Conservation (phyloP, 2,113 vertebrate genomes). For the Erythrocercus mccallii region DNA sequence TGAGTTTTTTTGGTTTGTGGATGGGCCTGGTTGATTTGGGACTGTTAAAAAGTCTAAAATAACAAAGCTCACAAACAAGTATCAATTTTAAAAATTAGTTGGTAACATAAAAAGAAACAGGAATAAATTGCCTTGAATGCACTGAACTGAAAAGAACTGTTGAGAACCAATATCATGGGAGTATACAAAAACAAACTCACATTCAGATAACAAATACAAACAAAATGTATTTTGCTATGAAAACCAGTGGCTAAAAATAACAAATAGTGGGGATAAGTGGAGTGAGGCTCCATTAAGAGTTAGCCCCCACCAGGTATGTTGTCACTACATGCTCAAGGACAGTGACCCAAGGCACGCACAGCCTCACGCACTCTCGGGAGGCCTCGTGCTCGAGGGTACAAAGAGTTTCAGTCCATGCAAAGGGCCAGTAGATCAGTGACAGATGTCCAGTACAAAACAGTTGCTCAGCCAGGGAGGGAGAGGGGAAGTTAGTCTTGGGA, state of each 20-base stretch:
- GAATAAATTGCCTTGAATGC: not conserved
- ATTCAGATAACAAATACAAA: not conserved
- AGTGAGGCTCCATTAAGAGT: accelerated
- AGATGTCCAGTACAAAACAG: not conserved
- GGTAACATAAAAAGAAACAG: not conserved
- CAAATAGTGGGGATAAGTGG: no score
- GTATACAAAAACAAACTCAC: not conserved
- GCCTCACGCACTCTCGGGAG: accelerated
- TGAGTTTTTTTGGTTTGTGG: not conserved
- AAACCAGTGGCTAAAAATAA: not conserved
- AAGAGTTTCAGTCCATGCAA: not conserved
- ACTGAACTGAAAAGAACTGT: not conserved
- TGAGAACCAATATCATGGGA: not conserved
- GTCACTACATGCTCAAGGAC: not conserved
- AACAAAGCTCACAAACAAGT: not conserved
- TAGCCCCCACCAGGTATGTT: no score
- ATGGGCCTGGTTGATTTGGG: not conserved
- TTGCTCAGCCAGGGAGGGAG: not conserved
- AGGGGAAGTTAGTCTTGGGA: no score
- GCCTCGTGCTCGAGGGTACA: not conserved
- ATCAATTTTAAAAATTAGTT: not conserved
- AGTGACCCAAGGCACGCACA: accelerated
- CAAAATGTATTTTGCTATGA: not conserved
- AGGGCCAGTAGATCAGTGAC: not conserved
- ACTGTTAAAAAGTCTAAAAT: not conserved